Conservation (phyloP, 2,888 invertebrate genomes). For the Odontomyia ornata region DNA sequence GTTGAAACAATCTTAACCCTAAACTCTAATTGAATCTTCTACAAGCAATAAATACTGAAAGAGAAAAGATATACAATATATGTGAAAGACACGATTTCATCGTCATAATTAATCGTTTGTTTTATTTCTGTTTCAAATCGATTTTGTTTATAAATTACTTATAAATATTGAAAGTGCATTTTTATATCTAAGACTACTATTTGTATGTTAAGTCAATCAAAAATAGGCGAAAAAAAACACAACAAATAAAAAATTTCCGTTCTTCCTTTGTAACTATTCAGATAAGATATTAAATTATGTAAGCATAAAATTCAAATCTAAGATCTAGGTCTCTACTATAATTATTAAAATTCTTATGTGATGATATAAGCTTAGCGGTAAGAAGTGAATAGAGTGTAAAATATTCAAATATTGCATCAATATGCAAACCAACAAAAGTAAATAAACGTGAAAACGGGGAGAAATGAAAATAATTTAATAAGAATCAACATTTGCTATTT, state of each 20-base stretch:
- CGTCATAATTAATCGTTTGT: too few species aligned
- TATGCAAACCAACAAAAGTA: constrained; percentile 12
- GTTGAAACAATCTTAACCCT: background rate
- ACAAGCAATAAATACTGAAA: constrained; percentile 44
- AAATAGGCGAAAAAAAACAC: constrained; percentile 13
- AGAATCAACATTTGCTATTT: constrained; percentile 48
- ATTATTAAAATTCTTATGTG: constrained; percentile 40
- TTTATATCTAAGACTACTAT: constrained; percentile 35
- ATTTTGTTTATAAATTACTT: background rate
- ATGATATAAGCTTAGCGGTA: constrained; percentile 32
- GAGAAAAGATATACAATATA: background rate
- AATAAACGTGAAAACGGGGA: background rate
- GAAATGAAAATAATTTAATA: constrained; percentile 16
- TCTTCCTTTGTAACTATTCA: constrained; percentile 38
- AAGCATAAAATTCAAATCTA: background rate
- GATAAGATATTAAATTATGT: background rate
- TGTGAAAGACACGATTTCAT: too few species aligned
- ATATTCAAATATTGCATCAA: background rate
- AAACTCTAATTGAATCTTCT: constrained; percentile 38
- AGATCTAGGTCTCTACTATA: constrained; percentile 33
- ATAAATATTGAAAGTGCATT: constrained; percentile 30
- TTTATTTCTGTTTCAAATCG: background rate
- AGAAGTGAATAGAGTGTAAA: constrained; percentile 1
- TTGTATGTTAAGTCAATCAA: constrained; percentile 29
- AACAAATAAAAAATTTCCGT: constrained; percentile 17